These are phyloP conservation scores for Suncus etruscus DNA, from an alignment of 2,113 vertebrate species.

Conservation along the genomic window DNA sequence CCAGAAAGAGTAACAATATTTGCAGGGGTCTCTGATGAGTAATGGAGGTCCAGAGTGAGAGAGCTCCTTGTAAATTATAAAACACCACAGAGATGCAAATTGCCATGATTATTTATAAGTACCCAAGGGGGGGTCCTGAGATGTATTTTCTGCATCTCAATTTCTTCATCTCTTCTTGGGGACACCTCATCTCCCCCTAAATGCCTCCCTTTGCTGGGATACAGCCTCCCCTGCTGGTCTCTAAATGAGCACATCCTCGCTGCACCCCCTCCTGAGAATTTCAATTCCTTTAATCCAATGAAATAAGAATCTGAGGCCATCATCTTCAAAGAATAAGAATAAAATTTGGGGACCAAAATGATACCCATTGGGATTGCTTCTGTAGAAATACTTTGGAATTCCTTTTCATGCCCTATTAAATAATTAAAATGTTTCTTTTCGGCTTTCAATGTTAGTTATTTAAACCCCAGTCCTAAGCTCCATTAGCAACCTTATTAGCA, in stretches of 20 bases:
- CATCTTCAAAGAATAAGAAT: conserved; percentile 84
- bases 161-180: conserved; percentile 51
- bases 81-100: background rate
- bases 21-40: background rate
- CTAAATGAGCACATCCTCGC: conserved; percentile 65
- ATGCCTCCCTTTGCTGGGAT: conserved; percentile 53
- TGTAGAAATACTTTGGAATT: conserved; percentile 83
- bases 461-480: conserved; percentile 79
- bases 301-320: conserved; percentile 76
- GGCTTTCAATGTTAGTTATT: conserved; percentile 82
- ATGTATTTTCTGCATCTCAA: conserved; percentile 27
- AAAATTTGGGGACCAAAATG: conserved; percentile 85
- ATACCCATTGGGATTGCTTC: conserved; percentile 80
- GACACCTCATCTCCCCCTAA: conserved; percentile 64
- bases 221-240: conserved; percentile 77
- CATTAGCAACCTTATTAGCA: conserved; percentile 81
- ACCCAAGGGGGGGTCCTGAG: conserved; percentile 39
- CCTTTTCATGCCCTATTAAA: conserved; percentile 84
- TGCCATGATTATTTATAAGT: conserved; percentile 65
- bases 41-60: background rate
- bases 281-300: conserved; percentile 79
- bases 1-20: background rate
- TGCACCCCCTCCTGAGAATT: conserved; percentile 57
- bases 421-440: conserved; percentile 84
- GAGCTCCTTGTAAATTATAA: background rate